Conservation (phyloP, 2,888 invertebrate genomes). For the Xanthia icteritia region DNA sequence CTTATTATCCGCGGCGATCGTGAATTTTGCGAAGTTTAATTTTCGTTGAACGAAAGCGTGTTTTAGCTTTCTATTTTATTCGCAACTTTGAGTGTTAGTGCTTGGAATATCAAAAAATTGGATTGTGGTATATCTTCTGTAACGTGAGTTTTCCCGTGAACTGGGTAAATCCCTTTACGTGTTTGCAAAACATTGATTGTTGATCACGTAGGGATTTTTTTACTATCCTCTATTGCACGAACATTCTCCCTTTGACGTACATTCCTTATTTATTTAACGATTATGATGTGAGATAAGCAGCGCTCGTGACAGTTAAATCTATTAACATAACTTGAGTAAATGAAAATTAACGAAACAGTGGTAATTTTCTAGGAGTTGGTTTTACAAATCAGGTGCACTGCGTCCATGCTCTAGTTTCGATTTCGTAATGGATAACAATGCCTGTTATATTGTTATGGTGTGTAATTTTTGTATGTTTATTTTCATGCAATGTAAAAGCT, state of each 20-base stretch:
- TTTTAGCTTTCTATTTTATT: constrained; percentile 60
- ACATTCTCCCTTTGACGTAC: neutral
- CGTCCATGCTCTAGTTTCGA: constrained; percentile 36
- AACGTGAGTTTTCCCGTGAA: constrained; percentile 72
- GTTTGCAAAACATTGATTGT: constrained; percentile 74
- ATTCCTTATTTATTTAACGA: constrained; percentile 10
- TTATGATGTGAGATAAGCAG: constrained; percentile 8
- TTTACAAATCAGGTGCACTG: constrained; percentile 12
- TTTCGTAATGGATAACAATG: constrained; percentile 32
- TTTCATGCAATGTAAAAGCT: constrained; percentile 13
- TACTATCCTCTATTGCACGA: neutral
- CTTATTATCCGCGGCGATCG: constrained; percentile 72
- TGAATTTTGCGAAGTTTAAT: constrained; percentile 73
- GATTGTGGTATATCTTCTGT: constrained; percentile 71
- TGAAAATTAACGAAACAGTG: constrained; percentile 10
- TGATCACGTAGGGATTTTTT: constrained; percentile 44
- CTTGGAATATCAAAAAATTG: constrained; percentile 68
- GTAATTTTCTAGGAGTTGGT: constrained; percentile 23
- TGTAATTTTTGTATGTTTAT: constrained; percentile 20
- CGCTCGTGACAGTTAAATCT: constrained; percentile 25
- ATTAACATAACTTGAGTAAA: constrained; percentile 15
- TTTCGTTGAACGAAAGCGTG: constrained; percentile 67
- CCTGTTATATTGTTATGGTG: constrained; percentile 3
- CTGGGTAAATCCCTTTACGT: constrained; percentile 71
- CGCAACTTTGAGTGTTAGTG: constrained; percentile 62